phyloP scores from a whole-genome alignment of 2,888 invertebrate genomes.

The Philereme transversata region DNA sequence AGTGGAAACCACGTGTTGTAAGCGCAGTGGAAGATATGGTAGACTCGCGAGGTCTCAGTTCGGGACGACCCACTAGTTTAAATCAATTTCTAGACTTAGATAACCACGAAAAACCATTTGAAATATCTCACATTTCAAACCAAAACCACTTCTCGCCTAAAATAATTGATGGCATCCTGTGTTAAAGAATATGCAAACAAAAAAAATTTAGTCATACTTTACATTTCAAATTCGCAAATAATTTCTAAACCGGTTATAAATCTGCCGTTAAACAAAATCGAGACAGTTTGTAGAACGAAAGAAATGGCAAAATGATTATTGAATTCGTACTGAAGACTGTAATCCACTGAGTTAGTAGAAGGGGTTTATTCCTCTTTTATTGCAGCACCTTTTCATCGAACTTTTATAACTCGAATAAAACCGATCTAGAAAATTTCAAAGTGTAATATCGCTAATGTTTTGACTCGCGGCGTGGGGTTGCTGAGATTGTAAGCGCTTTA shows the following conservation, averaged over 20 bases:
- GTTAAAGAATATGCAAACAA: no score
- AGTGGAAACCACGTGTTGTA: no score
- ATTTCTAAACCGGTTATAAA: slow-evolving; percentile 25
- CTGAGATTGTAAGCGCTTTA: slow-evolving; percentile 20
- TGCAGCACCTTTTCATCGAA: slow-evolving; percentile 36
- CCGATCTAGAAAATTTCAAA: slow-evolving; percentile 32
- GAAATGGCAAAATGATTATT: slow-evolving; percentile 22
- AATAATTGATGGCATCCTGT: no score
- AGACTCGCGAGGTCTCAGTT: no score
- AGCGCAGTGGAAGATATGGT: no score
- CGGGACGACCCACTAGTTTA: no score
- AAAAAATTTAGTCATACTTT: slow-evolving; percentile 5
- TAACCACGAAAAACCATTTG: no score
- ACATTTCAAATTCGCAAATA: slow-evolving; percentile 8
- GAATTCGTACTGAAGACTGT: slow-evolving; percentile 22
- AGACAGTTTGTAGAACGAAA: slow-evolving; percentile 12
- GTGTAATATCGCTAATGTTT: slow-evolving; percentile 30
- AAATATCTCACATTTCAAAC: no score
- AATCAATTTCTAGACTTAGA: no score
- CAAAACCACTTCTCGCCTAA: no score
- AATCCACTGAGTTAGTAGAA: slow-evolving; percentile 30
- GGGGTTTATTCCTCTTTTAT: slow-evolving; percentile 37
- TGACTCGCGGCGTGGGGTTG: slow-evolving; percentile 13
- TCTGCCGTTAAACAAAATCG: slow-evolving; percentile 14
- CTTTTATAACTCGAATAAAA: slow-evolving; percentile 37